These are phyloP conservation scores for Drosophila melanosoma DNA, from an alignment of 2,888 invertebrate genomes.

Conservation along the genomic window DNA sequence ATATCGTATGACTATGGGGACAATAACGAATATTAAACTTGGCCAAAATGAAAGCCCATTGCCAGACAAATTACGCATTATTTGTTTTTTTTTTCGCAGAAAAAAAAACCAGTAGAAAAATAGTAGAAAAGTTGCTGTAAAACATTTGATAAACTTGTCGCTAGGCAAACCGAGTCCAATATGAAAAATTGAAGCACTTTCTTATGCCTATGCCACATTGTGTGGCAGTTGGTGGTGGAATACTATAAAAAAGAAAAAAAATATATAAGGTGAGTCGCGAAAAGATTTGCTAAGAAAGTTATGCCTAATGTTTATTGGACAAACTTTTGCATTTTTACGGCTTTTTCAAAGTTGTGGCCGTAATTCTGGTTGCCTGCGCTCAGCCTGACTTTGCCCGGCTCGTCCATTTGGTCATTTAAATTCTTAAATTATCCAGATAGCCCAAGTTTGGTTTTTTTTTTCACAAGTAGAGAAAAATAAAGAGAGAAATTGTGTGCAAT, in stretches of 20 bases:
- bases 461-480: not conserved
- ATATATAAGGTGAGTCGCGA: conserved; percentile 61
- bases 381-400: conserved; percentile 7
- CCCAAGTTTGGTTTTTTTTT: conserved; percentile 37
- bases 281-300: conserved; percentile 59
- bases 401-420: conserved; percentile 65
- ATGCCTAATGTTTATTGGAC: conserved; percentile 76
- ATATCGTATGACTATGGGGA: conserved; percentile 23
- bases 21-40: conserved; percentile 37
- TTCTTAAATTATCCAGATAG: conserved; percentile 73
- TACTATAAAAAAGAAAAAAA: conserved; percentile 35
- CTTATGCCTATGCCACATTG: conserved; percentile 43
- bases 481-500: conserved; percentile 34
- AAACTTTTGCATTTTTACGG: conserved; percentile 78
- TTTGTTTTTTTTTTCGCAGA: conserved; percentile 41
- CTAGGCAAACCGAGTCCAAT: conserved; percentile 51
- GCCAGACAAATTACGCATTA: conserved; percentile 56
- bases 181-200: conserved; percentile 32
- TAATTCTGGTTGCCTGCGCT: conserved; percentile 57
- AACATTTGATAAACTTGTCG: conserved; percentile 71
- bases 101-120: conserved; percentile 1
- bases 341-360: conserved; percentile 60
- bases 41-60: conserved; percentile 32
- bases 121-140: conserved; percentile 38
- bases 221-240: not conserved